A percentile compares a stretch with the other conserved stretches of the same genome.
Conservation (phyloP, 1,140 invertebrate species). For the Trialeurodes vaporariorum region DNA sequence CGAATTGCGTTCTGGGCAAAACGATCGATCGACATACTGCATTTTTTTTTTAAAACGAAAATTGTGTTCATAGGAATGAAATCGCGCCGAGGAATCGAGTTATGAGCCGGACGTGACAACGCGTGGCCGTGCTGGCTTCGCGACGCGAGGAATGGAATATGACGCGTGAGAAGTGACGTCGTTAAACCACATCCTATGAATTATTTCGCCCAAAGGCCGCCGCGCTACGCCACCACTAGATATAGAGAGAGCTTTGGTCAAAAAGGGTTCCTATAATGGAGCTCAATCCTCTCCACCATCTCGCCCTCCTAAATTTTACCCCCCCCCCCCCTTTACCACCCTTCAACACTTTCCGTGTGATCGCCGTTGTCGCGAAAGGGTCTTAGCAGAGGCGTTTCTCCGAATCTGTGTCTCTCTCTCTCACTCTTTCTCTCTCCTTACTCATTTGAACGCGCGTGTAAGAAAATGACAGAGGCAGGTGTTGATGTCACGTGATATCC, state of each 20-base stretch:
- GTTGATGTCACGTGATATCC: no score
- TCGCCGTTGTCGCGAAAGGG: no score
- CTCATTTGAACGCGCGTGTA: no score
- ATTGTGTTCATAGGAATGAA: background rate
- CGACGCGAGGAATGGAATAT: no score
- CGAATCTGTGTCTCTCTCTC: no score
- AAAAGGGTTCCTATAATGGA: background rate
- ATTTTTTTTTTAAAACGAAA: conserved; percentile 1
- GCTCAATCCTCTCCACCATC: background rate
- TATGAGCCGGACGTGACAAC: background rate
- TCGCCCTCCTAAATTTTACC: background rate
- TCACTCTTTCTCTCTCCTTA: no score
- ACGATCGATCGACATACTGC: no score
- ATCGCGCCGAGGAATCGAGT: background rate
- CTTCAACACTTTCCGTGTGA: no score
- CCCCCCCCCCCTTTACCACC: background rate
- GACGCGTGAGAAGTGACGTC: background rate
- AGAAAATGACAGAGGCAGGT: no score
- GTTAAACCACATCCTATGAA: background rate
- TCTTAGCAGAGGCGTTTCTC: no score
- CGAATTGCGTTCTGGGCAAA: no score
- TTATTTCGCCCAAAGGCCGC: background rate
- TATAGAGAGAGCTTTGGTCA: background rate
- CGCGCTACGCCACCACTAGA: background rate
- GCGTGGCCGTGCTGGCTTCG: no score